A percentile compares a stretch with the other conserved stretches of the same genome.
phyloP scores from a whole-genome alignment of 2,888 invertebrate genomes.

The Liposcelis brunnea region DNA sequence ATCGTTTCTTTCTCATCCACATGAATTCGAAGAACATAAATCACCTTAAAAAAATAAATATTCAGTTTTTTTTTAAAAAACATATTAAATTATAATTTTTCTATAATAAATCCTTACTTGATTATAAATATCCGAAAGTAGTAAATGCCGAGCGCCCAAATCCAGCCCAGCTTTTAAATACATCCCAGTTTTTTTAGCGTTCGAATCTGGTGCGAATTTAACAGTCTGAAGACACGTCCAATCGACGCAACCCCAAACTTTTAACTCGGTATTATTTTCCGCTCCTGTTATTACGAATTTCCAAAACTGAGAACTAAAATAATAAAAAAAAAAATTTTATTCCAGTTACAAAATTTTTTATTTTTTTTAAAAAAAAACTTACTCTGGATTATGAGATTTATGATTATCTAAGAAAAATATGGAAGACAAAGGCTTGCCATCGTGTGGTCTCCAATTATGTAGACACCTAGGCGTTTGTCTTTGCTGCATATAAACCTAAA shows the following conservation, averaged over 20 bases:
- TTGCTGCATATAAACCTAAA: slow-evolving; percentile 45
- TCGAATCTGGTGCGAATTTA: slow-evolving; percentile 36
- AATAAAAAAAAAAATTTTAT: slow-evolving; percentile 14
- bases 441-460: slow-evolving; percentile 88
- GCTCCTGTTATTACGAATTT: slow-evolving; percentile 85
- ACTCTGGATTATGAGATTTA: slow-evolving; percentile 60
- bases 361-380: slow-evolving; percentile 28
- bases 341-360: slow-evolving; percentile 9
- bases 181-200: slow-evolving; percentile 21
- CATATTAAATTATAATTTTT: not conserved
- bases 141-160: slow-evolving; percentile 64
- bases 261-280: slow-evolving; percentile 74
- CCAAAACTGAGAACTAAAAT: slow-evolving; percentile 63
- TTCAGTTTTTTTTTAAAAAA: not conserved
- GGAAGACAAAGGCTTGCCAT: slow-evolving; percentile 67
- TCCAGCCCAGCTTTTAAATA: slow-evolving; percentile 68
- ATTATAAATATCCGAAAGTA: slow-evolving; percentile 74
- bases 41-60: slow-evolving; percentile 28
- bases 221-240: slow-evolving; percentile 90
- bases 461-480: slow-evolving; percentile 53
- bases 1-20: slow-evolving; percentile 39
- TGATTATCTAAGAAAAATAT: slow-evolving; percentile 91
- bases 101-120: slow-evolving; percentile 30
- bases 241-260: slow-evolving; percentile 86
- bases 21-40: slow-evolving; percentile 63